Base-by-base conservation (phyloP, 2,797 vertebrate species). In the Myripristis murdjan region DNA sequence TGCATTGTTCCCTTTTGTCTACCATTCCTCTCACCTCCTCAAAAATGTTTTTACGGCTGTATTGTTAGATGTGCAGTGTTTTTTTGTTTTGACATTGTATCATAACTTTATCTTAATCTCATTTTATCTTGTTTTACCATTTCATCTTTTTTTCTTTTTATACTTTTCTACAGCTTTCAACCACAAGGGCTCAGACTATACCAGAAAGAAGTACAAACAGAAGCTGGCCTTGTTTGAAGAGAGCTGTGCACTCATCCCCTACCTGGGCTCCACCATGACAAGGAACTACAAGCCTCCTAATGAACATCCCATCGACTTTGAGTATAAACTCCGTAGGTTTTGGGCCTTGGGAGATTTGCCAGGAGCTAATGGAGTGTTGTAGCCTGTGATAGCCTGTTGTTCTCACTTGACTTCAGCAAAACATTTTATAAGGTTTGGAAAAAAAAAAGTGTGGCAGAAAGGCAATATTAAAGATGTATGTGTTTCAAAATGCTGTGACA, bases 221-320 rank as follows among this genome's bases (percentile, higher is more conserved):
- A 95, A 96, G 80, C 90, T 99, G 91, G 91, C 92, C 14, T 77
- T 71, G 57, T 98, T 98, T 81, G 35, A 93, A 77, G 95, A 98
- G 70, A 90, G 89, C 75, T 98, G 97, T 90, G 92, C 93, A 26
- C 97, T 99, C 66, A 89, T 99, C 62, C 91, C 95, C 10, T 97
- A 96, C 88, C 91, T 99, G 64, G 93, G 91, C 57, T 77, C 91
- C 55, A 90, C 80, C 59, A 97, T 98, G 96, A 92, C 81, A 2
- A 87, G 74, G 39, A 92, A 87, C 1, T 96, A 94, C 89, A 93
- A 28, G 65, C 91, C 95, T n/a, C 93, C 95, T 64, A 82, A 73
- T 70, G 92, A 94, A 59, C 85, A 92, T 51, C 94, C 96, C 9
- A 77, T 84, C 28, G 96, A 95, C 87, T 93, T 98, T 73, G 93